A percentile compares a stretch with the other conserved stretches of the same genome.
These are phyloP conservation scores for Brachypodius melanocephalos DNA, from an alignment of 2,113 vertebrate species.

Conservation along the genomic window DNA sequence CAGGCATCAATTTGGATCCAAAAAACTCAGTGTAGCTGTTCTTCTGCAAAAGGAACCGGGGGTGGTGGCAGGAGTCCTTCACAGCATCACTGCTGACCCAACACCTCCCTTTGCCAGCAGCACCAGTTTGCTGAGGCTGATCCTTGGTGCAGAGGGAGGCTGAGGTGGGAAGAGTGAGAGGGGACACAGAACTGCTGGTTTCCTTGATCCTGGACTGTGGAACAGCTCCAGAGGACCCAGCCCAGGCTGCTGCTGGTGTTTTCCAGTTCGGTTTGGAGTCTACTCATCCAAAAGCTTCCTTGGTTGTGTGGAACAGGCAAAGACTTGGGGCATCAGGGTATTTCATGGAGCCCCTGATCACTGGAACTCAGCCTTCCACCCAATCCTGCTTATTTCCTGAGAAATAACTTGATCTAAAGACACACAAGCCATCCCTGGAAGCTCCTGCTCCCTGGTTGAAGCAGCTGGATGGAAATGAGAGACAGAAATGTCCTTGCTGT, in stretches of 20 bases:
- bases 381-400: neutral
- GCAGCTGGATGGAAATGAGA: neutral
- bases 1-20: accelerated
- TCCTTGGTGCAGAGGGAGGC: neutral
- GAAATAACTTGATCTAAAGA: neutral
- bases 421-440: neutral
- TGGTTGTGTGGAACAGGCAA: neutral
- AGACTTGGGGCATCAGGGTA: neutral
- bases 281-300: neutral
- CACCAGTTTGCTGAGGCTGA: neutral
- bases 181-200: neutral
- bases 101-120: neutral
- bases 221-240: neutral
- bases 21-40: neutral
- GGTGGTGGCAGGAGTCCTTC: neutral
- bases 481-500: neutral
- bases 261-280: neutral
- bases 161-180: neutral
- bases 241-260: neutral
- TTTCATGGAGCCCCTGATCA: neutral
- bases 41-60: neutral
- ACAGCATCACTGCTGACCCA: neutral
- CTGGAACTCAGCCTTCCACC: neutral
- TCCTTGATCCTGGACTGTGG: neutral
- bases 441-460: neutral